Percentiles rank a stretch among this genome's conserved stretches.
Conservation (phyloP, 2,113 vertebrate species). For the Pteronura brasiliensis region DNA sequence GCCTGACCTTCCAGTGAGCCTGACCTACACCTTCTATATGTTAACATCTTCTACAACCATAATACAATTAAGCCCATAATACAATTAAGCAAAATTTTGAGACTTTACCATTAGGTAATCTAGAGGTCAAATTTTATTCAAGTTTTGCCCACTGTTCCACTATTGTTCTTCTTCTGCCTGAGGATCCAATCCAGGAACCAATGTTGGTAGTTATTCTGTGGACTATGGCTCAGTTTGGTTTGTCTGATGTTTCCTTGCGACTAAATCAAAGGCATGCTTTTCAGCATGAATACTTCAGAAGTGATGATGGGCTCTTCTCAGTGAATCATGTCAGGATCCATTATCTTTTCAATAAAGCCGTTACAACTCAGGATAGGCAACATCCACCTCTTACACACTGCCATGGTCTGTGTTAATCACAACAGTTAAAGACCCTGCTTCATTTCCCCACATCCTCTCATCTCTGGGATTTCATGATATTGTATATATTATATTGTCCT, state of each 20-base stretch:
- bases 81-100: background rate
- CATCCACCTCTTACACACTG: background rate
- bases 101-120: background rate
- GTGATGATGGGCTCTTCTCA: background rate
- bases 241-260: background rate
- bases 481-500: background rate
- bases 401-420: background rate
- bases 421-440: background rate
- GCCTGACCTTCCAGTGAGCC: constrained; percentile 7
- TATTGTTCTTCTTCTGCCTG: background rate
- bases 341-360: background rate
- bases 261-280: background rate
- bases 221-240: background rate
- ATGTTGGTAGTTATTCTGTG: background rate
- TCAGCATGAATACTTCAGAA: background rate
- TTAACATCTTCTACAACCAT: background rate
- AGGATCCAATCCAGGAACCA: background rate
- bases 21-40: background rate
- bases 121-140: background rate
- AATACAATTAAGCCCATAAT: background rate
- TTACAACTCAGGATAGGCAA: background rate
- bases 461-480: background rate
- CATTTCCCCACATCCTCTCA: background rate
- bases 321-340: background rate
- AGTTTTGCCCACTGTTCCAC: background rate